Percentiles rank a stretch among this genome's conserved stretches.
These are phyloP conservation scores for Donacobius atricapilla DNA, from an alignment of 2,113 vertebrate species.

Conservation along the genomic window DNA sequence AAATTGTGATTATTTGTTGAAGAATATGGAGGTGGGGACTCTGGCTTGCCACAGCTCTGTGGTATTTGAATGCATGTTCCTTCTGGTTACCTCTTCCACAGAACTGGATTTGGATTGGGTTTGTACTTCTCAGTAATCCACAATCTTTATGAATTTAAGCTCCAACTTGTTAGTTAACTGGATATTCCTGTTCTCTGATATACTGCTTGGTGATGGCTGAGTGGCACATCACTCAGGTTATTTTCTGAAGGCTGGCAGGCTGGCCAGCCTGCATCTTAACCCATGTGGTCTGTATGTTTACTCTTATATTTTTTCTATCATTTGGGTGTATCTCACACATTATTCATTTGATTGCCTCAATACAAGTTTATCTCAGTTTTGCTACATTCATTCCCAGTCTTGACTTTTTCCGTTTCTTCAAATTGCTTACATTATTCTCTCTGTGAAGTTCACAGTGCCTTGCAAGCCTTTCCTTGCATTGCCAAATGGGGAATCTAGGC, in stretches of 20 bases:
- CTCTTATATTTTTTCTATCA: background rate
- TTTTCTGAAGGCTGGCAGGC: background rate
- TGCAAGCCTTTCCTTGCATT: background rate
- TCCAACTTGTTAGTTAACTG: background rate
- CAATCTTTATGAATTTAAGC: background rate
- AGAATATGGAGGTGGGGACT: background rate
- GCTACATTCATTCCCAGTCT: background rate
- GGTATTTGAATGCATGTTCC: background rate
- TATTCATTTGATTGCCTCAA: background rate
- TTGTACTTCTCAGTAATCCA: background rate
- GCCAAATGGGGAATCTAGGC: background rate
- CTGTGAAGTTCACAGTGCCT: background rate
- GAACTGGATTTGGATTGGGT: background rate
- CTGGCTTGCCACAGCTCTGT: background rate
- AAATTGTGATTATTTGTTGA: background rate
- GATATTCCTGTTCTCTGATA: background rate
- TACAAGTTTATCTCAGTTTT: background rate
- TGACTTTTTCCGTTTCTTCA: background rate
- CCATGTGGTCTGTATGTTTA: background rate
- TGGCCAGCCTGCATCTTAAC: background rate
- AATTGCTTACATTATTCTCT: background rate
- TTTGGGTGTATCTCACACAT: background rate
- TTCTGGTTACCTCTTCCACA: background rate
- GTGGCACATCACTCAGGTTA: background rate
- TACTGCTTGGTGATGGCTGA: background rate